These are phyloP conservation scores for Melanotaenia duboulayi DNA, from an alignment of 2,113 vertebrate genomes.

Conservation along the genomic window DNA sequence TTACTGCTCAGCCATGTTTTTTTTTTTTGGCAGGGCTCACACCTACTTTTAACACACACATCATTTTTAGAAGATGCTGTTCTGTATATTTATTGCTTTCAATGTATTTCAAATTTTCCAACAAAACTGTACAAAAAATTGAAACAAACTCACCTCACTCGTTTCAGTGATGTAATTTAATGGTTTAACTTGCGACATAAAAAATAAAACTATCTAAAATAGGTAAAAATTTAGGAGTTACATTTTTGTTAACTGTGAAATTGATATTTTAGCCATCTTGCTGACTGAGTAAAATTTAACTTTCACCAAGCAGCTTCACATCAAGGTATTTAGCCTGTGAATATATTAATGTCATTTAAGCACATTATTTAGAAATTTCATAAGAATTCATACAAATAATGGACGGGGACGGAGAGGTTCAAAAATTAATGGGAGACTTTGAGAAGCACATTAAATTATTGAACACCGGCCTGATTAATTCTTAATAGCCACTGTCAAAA, in stretches of 20 bases:
- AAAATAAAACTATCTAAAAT: background rate
- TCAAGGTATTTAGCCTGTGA: background rate
- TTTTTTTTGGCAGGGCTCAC: background rate
- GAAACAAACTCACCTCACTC: too few relatives aligned
- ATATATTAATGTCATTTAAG: slow-evolving; percentile 55
- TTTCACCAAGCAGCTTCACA: background rate
- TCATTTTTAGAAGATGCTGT: background rate
- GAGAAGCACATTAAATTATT: slow-evolving; percentile 83
- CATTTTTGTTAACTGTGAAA: background rate
- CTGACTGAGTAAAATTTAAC: slow-evolving; percentile 7
- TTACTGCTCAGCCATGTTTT: background rate
- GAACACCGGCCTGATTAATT: slow-evolving; percentile 79
- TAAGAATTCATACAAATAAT: slow-evolving; percentile 83
- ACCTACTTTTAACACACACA: background rate
- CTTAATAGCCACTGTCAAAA: slow-evolving; percentile 84
- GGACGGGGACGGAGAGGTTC: slow-evolving; percentile 73
- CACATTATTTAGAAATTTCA: slow-evolving; percentile 75
- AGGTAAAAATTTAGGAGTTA: background rate
- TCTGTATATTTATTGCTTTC: background rate
- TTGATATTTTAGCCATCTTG: slow-evolving; percentile 6
- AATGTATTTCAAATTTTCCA: background rate
- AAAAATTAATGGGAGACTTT: slow-evolving; percentile 85
- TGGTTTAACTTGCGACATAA: background rate
- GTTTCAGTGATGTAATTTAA: background rate
- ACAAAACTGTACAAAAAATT: background rate